Evolutionary conservation across 2,888 invertebrate genomes (phyloP).

Genomic region (Cylloceria caligata): DNA sequence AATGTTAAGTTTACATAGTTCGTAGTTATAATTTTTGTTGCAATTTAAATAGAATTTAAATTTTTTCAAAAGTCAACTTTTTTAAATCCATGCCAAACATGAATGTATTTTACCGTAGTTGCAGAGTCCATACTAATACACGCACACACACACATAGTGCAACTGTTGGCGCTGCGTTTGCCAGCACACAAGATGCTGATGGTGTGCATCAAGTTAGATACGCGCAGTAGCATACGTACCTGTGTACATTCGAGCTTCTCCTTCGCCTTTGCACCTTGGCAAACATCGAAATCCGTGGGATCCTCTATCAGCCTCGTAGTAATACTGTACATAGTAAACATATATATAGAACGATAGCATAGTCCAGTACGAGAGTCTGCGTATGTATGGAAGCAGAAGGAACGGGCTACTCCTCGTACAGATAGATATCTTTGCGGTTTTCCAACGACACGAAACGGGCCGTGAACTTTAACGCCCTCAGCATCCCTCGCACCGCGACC

Average conservation of each 20-base stretch:
- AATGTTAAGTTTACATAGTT: no score
- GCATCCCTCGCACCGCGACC: conserved; percentile 33
- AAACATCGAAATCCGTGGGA: conserved; percentile 21
- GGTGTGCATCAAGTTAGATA: conserved; percentile 21
- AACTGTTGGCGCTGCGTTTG: background rate
- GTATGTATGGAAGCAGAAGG: conserved; percentile 37
- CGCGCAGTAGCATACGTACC: background rate
- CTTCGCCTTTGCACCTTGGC: conserved; percentile 16
- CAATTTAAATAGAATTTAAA: no score
- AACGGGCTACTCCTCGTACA: conserved; percentile 33
- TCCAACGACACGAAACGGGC: conserved; percentile 70
- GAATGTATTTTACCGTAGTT: background rate
- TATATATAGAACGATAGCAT: background rate
- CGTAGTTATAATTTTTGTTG: no score
- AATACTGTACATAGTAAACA: background rate
- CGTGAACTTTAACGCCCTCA: conserved; percentile 71
- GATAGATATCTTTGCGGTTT: conserved; percentile 67
- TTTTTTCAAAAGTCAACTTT: no score
- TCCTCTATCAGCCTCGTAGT: background rate
- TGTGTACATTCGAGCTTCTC: conserved; percentile 15
- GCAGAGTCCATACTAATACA: background rate
- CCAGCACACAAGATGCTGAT: background rate
- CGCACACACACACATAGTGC: background rate
- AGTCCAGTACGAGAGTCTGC: background rate
- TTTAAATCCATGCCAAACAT: background rate